These are phyloP conservation scores for Craseonycteris thonglongyai DNA, from an alignment of 2,113 vertebrate species.

Conservation along the genomic window DNA sequence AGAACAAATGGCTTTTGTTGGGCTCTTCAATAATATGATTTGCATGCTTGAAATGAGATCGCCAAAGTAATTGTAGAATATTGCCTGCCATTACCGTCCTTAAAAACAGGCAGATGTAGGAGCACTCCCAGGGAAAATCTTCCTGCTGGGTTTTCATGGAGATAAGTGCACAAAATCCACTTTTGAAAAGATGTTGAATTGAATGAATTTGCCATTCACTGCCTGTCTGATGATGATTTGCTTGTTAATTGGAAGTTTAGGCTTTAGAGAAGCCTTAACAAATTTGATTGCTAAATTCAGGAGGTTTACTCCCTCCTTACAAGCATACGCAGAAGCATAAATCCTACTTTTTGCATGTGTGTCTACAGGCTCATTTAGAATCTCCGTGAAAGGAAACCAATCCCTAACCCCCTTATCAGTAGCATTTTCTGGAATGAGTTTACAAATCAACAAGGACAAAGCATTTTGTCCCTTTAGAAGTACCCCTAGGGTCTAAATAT, in stretches of 20 bases:
- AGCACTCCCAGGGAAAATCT: constrained; percentile 84
- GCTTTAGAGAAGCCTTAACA: constrained; percentile 82
- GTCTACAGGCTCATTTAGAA: constrained; percentile 55
- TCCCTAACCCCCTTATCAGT: constrained; percentile 31
- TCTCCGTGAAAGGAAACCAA: constrained; percentile 35
- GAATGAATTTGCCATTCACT: constrained; percentile 85
- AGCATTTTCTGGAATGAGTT: constrained; percentile 34
- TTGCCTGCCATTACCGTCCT: constrained; percentile 82
- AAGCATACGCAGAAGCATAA: constrained; percentile 76
- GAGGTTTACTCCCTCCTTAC: constrained; percentile 74
- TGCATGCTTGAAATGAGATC: constrained; percentile 83
- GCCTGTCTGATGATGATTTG: constrained; percentile 85
- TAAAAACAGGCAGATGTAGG: constrained; percentile 84
- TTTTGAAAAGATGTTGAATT: constrained; percentile 85
- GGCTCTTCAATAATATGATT: constrained; percentile 82
- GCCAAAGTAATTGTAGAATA: constrained; percentile 82
- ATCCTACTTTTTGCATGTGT: constrained; percentile 72
- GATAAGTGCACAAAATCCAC: constrained; percentile 85
- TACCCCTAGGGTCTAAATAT: neutral
- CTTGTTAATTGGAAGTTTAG: constrained; percentile 86
- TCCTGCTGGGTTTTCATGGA: constrained; percentile 85
- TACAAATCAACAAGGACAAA: constrained; percentile 54
- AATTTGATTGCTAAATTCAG: constrained; percentile 83
- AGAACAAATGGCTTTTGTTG: constrained; percentile 79
- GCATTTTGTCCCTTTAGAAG: constrained; percentile 46